Evolutionary conservation across 2,113 vertebrate species (phyloP).

Genomic region (Eudyptes chrysolophus): DNA sequence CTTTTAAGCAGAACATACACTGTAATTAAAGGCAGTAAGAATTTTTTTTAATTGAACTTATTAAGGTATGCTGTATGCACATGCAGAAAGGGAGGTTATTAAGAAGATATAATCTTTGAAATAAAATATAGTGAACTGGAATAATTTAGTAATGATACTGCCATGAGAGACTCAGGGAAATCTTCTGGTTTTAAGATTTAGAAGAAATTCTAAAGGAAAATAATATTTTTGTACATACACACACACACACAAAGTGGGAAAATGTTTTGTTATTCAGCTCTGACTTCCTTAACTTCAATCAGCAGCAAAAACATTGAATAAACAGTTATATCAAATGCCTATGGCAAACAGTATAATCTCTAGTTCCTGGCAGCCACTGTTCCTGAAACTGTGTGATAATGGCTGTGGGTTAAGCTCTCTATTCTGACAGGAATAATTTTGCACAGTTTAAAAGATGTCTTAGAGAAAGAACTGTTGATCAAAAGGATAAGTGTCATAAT

Average conservation of each 20-base stretch:
- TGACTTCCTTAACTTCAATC: constrained; percentile 29
- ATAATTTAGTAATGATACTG: neutral
- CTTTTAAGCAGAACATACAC: neutral
- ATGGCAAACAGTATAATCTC: constrained; percentile 56
- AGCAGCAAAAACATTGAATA: constrained; percentile 36
- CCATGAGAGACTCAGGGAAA: neutral
- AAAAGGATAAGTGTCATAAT: constrained; percentile 33
- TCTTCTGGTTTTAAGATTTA: neutral
- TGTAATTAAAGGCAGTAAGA: neutral
- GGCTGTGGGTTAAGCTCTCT: constrained; percentile 38
- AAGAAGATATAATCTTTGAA: neutral
- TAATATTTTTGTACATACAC: neutral
- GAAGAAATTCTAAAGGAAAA: neutral
- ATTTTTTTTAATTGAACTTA: neutral
- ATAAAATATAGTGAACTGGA: neutral
- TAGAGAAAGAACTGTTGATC: neutral
- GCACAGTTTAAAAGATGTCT: neutral
- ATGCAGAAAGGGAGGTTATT: neutral
- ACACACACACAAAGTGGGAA: neutral
- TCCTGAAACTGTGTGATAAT: constrained; percentile 53
- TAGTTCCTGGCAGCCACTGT: constrained; percentile 40
- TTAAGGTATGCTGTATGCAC: neutral
- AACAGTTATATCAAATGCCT: constrained; percentile 51
- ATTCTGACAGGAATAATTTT: constrained; percentile 48
- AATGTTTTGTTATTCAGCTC: constrained; percentile 29